Evolutionary conservation across 2,888 invertebrate species (phyloP), one percentile per base, ranked within the genome.

Genomic region (Pinctada fucata): DNA sequence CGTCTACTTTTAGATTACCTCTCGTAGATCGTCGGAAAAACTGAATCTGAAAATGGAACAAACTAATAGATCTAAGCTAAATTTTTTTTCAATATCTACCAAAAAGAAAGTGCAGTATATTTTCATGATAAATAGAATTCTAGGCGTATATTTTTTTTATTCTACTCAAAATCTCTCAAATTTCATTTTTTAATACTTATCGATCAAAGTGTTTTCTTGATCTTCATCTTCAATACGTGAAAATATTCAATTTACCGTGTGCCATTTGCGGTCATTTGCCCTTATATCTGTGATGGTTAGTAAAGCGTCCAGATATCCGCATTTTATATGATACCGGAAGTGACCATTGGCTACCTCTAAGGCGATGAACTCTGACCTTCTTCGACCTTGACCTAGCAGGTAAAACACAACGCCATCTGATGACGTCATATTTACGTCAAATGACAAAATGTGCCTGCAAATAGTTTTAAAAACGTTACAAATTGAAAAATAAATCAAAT

Each of bases 211-310:
- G 31, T 31, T 31, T 31, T 31, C 31, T 31, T 31, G 31, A 31
- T 31, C 31, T 31, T 31, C 2, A 48, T 52, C 2, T 5, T 6
- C 73, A 64, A 3, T 63, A 31, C 8, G 13, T 68, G 51, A 13
- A 70, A 1, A 45, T 45, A 47, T 45, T 3, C 4, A 4, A 75
- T 78, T 58, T 73, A 85, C 87, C 78, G 80, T 83, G 73, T 87
- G 87, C 85, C 85, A 87, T 73, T 82, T 75, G 2, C 84, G 82
- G 65, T 85, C 83, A 66, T 84, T 80, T 6, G 85, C 80, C 16
- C 79, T 71, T 31, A 71, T 69, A 50, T 71, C 76, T 5, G 85
- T 82, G 4, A 87, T 76, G 3, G 82, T 84, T 13, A 87, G 81
- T 58, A 82, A 82, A 16, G 82, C 85, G 73, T 83, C 82, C 0